Base-by-base conservation (phyloP, 2,888 invertebrate genomes). In the Noctua janthina region DNA sequence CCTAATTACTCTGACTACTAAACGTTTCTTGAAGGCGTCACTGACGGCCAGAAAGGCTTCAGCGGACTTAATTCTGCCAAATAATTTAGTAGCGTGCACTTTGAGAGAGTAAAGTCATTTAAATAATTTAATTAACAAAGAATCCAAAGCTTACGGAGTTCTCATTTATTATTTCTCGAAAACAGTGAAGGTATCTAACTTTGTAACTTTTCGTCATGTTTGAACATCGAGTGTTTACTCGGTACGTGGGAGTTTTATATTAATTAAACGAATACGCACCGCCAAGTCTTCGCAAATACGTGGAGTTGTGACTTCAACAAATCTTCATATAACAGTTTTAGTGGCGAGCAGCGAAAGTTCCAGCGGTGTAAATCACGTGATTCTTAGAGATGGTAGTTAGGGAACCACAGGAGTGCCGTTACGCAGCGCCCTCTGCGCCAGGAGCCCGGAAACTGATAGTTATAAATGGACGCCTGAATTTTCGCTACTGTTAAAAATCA, bases 61-160 rank as follows among this genome's bases (percentile, higher is more conserved):
- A 84, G 84, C 85, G 89, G 92, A 88, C 92, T 94, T 94, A 94
- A 94, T 91, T 93, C 91, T 89, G 87, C 91, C 88, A 94, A 93
- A 94, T 94, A 93, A 94, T 94, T 94, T 91, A 93, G 92, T 91
- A 91, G 88, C 92, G 89, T 94, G 92, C 93, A 94, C 93, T 94
- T 93, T 93, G 91, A 92, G 91, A 85, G 91, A 91, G 91, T 93
- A 89, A 92, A 93, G 91, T 92, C 91, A 93, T 93, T 94, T 93
- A 92, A 93, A 93, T 94, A 93, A 94, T 94, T 94, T 91, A 94
- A 94, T 93, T 94, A 94, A 93, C 93, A 94, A 93, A 93, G 93
- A 93, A 92, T 92, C 90, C 87, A 78, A 90, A 90, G 92, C 91
- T 92, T 87, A 91, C 86, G 81, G 83, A 87, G 86, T 88, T 87